These are phyloP conservation scores for Sylvilagus floridanus DNA, from an alignment of 2,797 vertebrate genomes.

Conservation along the genomic window DNA sequence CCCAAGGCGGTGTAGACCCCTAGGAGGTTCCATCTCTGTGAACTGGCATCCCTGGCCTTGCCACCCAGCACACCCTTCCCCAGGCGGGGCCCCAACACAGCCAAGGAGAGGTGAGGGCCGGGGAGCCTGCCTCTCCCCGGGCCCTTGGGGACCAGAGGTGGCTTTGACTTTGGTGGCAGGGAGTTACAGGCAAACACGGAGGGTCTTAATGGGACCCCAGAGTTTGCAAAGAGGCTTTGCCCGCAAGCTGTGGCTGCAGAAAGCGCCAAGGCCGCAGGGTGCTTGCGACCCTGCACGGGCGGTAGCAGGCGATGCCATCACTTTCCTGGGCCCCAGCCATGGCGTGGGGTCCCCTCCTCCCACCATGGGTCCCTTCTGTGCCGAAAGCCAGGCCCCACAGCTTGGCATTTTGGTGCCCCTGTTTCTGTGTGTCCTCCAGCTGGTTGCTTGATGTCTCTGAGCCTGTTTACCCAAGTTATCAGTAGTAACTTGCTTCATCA, in stretches of 20 bases:
- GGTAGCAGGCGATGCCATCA: not conserved
- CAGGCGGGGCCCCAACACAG: not conserved
- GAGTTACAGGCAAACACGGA: not conserved
- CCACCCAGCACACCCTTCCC: slow-evolving; percentile 7
- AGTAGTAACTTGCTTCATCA: not conserved
- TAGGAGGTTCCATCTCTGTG: not conserved
- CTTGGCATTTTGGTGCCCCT: not conserved
- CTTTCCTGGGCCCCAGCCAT: not conserved
- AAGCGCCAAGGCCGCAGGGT: not conserved
- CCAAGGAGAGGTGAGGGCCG: rapidly evolving
- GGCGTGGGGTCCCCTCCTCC: not conserved
- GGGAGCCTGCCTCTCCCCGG: not conserved
- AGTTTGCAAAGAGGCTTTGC: not conserved
- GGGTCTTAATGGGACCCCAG: not conserved
- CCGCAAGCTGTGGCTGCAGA: not conserved
- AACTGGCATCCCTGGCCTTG: not conserved
- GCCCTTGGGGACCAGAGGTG: not conserved
- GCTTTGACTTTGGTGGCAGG: not conserved
- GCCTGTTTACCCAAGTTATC: not conserved
- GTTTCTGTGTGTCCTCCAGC: slow-evolving; percentile 4
- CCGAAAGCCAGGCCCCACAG: not conserved
- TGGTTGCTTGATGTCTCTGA: slow-evolving; percentile 4
- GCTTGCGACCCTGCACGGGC: too few species aligned
- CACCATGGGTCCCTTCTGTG: not conserved
- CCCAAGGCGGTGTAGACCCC: too few species aligned